Conservation (phyloP, 2,113 vertebrate species). For the Sialia sialis region DNA sequence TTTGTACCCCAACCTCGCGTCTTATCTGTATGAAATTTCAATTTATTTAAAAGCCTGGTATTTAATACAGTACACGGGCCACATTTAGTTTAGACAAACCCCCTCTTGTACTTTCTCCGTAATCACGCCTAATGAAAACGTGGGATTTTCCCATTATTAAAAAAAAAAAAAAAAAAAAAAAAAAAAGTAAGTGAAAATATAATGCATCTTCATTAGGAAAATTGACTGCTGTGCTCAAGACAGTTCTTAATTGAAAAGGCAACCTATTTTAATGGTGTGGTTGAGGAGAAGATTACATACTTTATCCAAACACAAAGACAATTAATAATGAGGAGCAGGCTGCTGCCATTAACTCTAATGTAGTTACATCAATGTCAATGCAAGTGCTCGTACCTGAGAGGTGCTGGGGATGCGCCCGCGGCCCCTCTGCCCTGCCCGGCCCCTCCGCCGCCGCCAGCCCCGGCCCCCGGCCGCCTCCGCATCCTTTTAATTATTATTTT, state of each 20-base stretch:
- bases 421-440: conserved; percentile 9
- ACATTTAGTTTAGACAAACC: conserved; percentile 64
- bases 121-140: conserved; percentile 75
- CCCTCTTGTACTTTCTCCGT: conserved; percentile 59
- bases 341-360: conserved; percentile 79
- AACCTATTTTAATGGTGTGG: conserved; percentile 81
- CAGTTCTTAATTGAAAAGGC: conserved; percentile 82
- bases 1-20: conserved; percentile 36
- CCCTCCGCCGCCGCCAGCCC: not conserved
- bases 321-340: conserved; percentile 78
- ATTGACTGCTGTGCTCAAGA: conserved; percentile 76
- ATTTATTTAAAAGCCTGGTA: conserved; percentile 73
- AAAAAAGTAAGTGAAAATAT: conserved; percentile 61
- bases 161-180: not conserved
- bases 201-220: conserved; percentile 79
- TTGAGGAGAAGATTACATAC: conserved; percentile 82
- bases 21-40: conserved; percentile 70
- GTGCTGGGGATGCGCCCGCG: not conserved
- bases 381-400: conserved; percentile 64
- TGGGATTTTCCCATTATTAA: conserved; percentile 70
- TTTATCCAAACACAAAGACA: conserved; percentile 86
- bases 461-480: rapidly evolving
- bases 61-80: conserved; percentile 55
- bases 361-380: conserved; percentile 67
- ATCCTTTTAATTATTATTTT: not conserved